These are phyloP conservation scores for Lasioglossum morio DNA, from an alignment of 2,888 invertebrate genomes.

Conservation along the genomic window DNA sequence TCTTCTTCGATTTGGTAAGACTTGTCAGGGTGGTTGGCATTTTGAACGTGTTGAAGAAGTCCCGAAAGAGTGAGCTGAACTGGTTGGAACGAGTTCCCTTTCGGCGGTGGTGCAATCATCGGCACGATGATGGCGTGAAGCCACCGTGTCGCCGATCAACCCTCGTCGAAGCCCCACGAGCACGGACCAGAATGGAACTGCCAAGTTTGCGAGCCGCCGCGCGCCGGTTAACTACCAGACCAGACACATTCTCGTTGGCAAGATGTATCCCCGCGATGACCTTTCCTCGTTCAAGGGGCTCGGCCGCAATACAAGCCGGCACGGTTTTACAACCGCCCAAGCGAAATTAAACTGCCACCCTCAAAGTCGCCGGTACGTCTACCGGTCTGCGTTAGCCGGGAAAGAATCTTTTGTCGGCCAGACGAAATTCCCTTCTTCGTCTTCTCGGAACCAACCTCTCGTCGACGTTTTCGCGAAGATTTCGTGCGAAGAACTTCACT, in stretches of 20 bases:
- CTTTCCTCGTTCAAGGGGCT: constrained; percentile 39
- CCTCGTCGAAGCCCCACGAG: constrained; percentile 49
- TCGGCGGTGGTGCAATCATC: constrained; percentile 53
- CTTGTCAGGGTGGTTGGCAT: neutral
- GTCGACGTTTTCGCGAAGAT: neutral
- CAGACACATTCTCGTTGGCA: constrained; percentile 45
- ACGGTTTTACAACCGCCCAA: constrained; percentile 60
- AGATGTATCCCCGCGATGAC: constrained; percentile 48
- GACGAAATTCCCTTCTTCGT: constrained; percentile 24
- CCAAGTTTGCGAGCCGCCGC: constrained; percentile 47
- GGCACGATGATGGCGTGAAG: constrained; percentile 45
- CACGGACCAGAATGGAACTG: constrained; percentile 58
- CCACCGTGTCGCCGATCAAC: constrained; percentile 58
- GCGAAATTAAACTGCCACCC: constrained; percentile 73
- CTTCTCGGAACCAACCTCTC: neutral
- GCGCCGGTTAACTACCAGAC: neutral
- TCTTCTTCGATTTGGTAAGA: neutral
- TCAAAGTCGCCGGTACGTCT: constrained; percentile 54
- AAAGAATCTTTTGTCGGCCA: neutral
- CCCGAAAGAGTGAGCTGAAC: constrained; percentile 9
- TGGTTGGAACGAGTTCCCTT: constrained; percentile 62
- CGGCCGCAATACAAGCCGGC: constrained; percentile 15
- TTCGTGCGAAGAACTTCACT: neutral
- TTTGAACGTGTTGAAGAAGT: neutral
- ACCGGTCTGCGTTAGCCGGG: constrained; percentile 10